phyloP scores from a whole-genome alignment of 1,140 invertebrate genomes.

The Euwallacea similis region DNA sequence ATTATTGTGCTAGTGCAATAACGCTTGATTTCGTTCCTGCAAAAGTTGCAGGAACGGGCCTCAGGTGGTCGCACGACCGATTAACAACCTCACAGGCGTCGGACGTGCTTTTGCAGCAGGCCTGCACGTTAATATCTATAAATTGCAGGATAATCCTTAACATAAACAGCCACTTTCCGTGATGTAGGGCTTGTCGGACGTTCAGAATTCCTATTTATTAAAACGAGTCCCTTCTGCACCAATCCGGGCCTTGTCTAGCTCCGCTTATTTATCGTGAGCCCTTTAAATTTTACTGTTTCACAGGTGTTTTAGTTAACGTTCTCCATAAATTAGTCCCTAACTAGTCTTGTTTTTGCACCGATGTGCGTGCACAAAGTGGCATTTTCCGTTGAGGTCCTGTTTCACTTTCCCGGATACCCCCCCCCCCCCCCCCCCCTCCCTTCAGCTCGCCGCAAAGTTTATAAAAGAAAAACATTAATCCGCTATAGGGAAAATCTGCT shows the following conservation, averaged over 20 bases:
- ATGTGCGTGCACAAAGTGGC: too few species aligned
- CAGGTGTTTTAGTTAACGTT: slow-evolving; percentile 23
- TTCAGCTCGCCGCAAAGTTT: too few species aligned
- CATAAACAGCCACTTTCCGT: slow-evolving; percentile 52
- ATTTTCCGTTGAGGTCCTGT: too few species aligned
- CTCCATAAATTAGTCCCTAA: slow-evolving; percentile 1
- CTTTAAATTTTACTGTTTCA: slow-evolving; percentile 27
- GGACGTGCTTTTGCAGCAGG: slow-evolving; percentile 35
- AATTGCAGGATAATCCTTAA: slow-evolving; percentile 52
- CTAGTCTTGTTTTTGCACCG: too few species aligned
- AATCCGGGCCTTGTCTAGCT: slow-evolving; percentile 9
- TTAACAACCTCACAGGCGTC: slow-evolving; percentile 46
- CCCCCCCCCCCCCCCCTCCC: too few species aligned
- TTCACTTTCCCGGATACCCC: too few species aligned
- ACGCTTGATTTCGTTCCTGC: neutral
- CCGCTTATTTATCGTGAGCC: slow-evolving; percentile 23
- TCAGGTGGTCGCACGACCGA: slow-evolving; percentile 47
- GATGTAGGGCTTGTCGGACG: slow-evolving; percentile 46
- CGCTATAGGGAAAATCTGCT: neutral
- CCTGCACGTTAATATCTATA: slow-evolving; percentile 50
- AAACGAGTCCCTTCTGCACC: slow-evolving; percentile 29
- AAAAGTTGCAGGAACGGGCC: slow-evolving; percentile 30
- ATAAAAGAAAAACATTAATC: slow-evolving; percentile 12
- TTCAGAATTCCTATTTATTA: slow-evolving; percentile 47
- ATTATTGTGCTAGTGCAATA: too few species aligned